Evolutionary conservation across 1,140 invertebrate species (phyloP), one percentile per base, ranked within the genome.

Genomic region (Aphaenogaster rudis): DNA sequence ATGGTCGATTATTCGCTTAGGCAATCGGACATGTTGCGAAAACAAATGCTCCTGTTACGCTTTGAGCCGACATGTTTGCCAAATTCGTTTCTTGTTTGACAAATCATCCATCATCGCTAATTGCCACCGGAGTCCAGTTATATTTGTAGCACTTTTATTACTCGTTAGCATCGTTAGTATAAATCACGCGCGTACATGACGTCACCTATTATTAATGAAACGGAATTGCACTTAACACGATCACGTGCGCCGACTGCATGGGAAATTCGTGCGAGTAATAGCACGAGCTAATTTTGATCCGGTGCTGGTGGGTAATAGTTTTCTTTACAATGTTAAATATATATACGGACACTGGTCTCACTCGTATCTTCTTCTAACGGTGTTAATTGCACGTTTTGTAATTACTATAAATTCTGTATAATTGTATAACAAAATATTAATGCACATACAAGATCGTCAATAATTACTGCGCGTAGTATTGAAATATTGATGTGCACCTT

Each of bases 261-360:
- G 42, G 11, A 21, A 76, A 76, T 76, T 84, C 42, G 15, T 42
- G n/a, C 69, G 54, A 63, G 9, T 50, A 61, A 82, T 21, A 11
- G 80, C 8, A 1, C 8, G 69, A 74, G 74, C 42, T 28, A 48
- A 13, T 61, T 82, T 59, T 36, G 28, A n/a, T 61, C 13, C 39
- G 9, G 4, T 15, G 33, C 36, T 42, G 63, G 3, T 9, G 52
- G 9, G 36, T 69, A 67, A 67, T 1, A 36, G 13, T 42, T 57
- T 59, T 50, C 8, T 33, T 28, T 33, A 50, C 13, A 11, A 59
- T 0, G 39, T 61, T 45, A 77, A 77, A 61, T 61, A 77, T 21
- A 74, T 21, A 45, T 42, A 39, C 11, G 21, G 28, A 59, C 52
- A 57, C 36, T n/a, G 13, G 3, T 17, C 28, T 28, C 13, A 59